Base-by-base conservation (phyloP, 2,113 vertebrate species). In the Poeciliopsis occidentalis region DNA sequence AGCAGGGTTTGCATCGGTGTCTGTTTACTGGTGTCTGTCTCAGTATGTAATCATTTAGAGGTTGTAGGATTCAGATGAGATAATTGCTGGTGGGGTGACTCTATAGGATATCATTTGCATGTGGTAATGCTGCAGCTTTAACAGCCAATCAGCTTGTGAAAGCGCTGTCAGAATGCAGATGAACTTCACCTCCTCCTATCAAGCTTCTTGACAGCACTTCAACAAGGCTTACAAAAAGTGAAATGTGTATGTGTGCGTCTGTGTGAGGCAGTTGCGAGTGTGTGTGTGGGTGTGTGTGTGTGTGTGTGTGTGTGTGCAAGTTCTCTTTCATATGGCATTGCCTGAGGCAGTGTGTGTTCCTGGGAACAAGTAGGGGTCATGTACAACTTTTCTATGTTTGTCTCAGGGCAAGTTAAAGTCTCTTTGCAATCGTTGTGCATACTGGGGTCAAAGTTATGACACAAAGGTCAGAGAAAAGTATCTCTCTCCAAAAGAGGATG, bases 21-120 rank as follows among this genome's bases (percentile, higher is more conserved):
- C 0, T 73, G 37, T 70, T 70, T 64, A 41, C 47, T 19, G n/a
- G 39, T 30, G 64, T 75, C 30, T 72, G 71, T 29, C 67, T 75
- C 39, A 12, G 30, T 67, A 64, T 47, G 51, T 60, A 51, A 67
- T 82, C 75, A 73, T 79, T 85, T 73, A 68, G 66, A 71, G 66
- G 72, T 70, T 75, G 67, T 15, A 51, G 27, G 66, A 75, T 75
- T 81, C 65, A 51, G 29, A 73, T 62, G 41, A 41, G 67, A 26
- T 61, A 31, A 71, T 0, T 71, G 57, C 62, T 31, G 1, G 26
- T 19, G 51, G 26, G 34, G 30, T 24, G 1, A 54, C 51, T 73
- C 78, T 71, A 68, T 31, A 57, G 72, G 73, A 68, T 74, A 12
- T 68, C 34, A 80, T 91, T 80, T 84, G 86, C 83, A 88, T 82